Evolutionary conservation across 2,888 invertebrate genomes (phyloP).

Genomic region (Chydorus sphaericus): DNA sequence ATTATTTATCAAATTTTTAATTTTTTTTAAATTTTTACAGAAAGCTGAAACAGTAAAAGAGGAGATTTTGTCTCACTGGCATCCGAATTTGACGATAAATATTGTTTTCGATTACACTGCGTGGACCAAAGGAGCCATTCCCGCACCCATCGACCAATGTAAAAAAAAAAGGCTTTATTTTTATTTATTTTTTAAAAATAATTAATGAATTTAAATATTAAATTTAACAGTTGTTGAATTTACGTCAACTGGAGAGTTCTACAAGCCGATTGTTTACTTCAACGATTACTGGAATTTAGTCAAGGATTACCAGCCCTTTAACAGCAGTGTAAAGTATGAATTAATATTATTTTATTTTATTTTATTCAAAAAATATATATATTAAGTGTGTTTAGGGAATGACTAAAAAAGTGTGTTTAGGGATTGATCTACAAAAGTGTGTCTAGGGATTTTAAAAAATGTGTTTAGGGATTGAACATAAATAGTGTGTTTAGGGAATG

Average conservation of each 20-base stretch:
- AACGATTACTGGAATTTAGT: constrained; percentile 99
- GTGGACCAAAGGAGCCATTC: constrained; percentile 82
- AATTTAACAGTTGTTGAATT: constrained; percentile 55
- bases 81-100: constrained; percentile 93
- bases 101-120: constrained; percentile 88
- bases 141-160: constrained; percentile 82
- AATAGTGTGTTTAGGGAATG: too few relatives aligned
- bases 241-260: constrained; percentile 64
- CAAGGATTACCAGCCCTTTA: constrained; percentile 82
- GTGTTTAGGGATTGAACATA: too few relatives aligned
- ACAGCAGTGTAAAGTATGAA: constrained; percentile 55
- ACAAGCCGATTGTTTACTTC: constrained; percentile 83
- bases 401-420: too few relatives aligned
- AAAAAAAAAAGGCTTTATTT: constrained; percentile 18
- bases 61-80: constrained; percentile 96
- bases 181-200: neutral
- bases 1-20: neutral
- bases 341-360: neutral
- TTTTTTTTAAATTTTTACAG: constrained; percentile 28
- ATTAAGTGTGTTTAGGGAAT: too few relatives aligned
- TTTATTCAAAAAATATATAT: neutral
- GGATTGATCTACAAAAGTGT: too few relatives aligned
- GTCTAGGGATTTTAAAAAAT: too few relatives aligned
- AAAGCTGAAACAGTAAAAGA: constrained; percentile 61
- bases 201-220: neutral